Percentiles rank a stretch among this genome's conserved stretches.
Conservation (phyloP, 2,888 invertebrate species). For the Agonopterix heracliana region DNA sequence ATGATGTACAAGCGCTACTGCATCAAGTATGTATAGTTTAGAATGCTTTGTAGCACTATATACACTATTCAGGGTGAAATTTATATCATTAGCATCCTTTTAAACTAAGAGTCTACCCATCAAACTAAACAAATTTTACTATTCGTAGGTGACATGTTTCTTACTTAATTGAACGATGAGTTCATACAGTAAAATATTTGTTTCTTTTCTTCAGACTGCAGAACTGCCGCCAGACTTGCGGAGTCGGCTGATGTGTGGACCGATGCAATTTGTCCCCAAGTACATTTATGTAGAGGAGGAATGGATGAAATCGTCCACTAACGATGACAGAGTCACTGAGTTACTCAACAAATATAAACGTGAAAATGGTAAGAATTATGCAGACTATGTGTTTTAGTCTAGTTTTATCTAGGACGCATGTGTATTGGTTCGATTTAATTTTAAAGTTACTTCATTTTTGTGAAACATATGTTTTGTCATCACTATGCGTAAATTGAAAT, state of each 20-base stretch:
- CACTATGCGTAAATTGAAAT: not conserved
- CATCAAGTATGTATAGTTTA: conserved; percentile 74
- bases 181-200: no score
- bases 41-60: conserved; percentile 19
- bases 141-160: no score
- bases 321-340: conserved; percentile 54
- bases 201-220: conserved; percentile 40
- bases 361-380: conserved; percentile 48
- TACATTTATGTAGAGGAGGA: conserved; percentile 68
- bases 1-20: conserved; percentile 82
- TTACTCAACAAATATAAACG: conserved; percentile 59
- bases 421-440: no score
- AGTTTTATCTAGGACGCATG: not conserved
- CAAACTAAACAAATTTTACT: no score
- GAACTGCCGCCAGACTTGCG: conserved; percentile 57
- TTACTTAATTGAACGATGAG: no score
- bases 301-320: conserved; percentile 33
- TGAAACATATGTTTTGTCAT: not conserved
- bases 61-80: no score
- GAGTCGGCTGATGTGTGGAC: conserved; percentile 44
- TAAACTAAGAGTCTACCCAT: no score
- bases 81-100: no score
- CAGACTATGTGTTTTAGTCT: not conserved
- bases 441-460: not conserved
- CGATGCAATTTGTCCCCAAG: conserved; percentile 57